A percentile compares a stretch with the other conserved stretches of the same genome.
These are phyloP conservation scores for Yponomeuta malinellus DNA, from an alignment of 2,888 invertebrate species.

Conservation along the genomic window DNA sequence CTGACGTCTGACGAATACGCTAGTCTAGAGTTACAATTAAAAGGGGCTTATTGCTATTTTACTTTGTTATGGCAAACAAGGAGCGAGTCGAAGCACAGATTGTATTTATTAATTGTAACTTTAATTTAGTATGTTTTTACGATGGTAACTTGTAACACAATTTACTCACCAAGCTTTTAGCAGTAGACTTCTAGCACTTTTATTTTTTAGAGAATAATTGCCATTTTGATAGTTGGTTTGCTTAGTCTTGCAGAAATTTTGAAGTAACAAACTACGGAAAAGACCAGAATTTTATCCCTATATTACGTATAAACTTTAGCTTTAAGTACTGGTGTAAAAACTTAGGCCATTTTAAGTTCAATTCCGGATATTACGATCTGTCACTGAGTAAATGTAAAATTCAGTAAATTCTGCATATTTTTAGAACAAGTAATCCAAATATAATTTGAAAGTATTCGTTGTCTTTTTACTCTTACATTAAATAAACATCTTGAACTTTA, in stretches of 20 bases:
- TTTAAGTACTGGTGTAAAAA: background rate
- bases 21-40: constrained; percentile 29
- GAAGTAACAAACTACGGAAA: no score
- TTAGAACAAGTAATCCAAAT: background rate
- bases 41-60: constrained; percentile 56
- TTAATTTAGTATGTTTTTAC: background rate
- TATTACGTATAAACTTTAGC: background rate
- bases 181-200: no score
- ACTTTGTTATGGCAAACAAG: constrained; percentile 5
- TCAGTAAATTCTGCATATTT: background rate
- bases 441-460: background rate
- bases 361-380: background rate
- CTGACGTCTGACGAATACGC: constrained; percentile 32
- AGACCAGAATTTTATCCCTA: background rate
- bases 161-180: background rate
- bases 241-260: no score
- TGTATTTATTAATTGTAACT: background rate
- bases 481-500: background rate
- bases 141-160: background rate
- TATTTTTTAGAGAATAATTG: no score
- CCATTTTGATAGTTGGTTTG: no score
- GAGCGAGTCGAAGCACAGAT: background rate
- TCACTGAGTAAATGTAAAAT: background rate
- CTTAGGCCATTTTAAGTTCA: background rate
- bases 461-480: background rate